Conservation (phyloP, 2,113 vertebrate species). For the Prunella fulvescens region DNA sequence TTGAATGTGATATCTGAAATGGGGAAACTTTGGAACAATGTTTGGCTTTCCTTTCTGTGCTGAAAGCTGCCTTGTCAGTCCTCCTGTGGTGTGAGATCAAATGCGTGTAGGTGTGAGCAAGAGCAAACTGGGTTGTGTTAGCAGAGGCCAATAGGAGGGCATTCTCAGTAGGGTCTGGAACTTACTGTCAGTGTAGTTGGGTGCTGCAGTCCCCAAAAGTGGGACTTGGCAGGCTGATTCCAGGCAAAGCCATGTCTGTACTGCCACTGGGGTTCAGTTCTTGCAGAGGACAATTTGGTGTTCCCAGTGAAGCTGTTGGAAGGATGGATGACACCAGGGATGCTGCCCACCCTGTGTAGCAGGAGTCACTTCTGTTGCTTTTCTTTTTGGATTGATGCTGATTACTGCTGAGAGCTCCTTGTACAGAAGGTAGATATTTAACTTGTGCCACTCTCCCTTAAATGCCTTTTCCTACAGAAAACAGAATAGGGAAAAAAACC, state of each 20-base stretch:
- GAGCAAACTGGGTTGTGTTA: background rate
- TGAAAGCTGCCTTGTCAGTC: background rate
- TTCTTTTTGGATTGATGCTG: background rate
- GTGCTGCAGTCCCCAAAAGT: background rate
- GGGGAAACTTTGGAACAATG: background rate
- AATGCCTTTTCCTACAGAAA: background rate
- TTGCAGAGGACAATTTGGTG: background rate
- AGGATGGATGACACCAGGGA: background rate
- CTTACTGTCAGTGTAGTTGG: background rate
- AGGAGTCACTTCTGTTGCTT: background rate
- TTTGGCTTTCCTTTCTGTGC: background rate
- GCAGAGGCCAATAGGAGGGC: background rate
- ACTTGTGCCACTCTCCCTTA: fast-evolving
- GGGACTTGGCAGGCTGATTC: background rate
- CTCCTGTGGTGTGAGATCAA: background rate
- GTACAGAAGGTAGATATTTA: background rate
- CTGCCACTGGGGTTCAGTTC: background rate
- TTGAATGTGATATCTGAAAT: background rate
- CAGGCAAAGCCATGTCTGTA: fast-evolving
- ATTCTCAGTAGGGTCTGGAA: background rate
- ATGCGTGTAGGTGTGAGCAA: background rate
- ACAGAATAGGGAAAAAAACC: background rate
- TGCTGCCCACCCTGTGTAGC: fast-evolving
- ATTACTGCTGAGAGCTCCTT: background rate
- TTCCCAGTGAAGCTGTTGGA: background rate